Evolutionary conservation across 2,113 vertebrate genomes (phyloP).

Genomic region (Felis catus): DNA sequence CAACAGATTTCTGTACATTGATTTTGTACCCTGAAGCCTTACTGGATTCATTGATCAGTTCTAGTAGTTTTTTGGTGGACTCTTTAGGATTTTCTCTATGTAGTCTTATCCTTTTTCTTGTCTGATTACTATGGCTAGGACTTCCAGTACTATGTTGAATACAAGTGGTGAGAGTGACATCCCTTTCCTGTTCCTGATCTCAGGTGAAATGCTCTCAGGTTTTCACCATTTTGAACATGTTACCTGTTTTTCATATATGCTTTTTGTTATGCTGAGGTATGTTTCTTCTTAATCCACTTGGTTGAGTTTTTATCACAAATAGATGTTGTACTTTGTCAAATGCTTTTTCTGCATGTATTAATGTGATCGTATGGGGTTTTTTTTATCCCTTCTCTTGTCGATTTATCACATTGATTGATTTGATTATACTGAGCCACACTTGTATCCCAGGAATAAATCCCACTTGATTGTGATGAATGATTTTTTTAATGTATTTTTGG

Average conservation of each 20-base stretch:
- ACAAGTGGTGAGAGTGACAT: neutral
- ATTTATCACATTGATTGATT: neutral
- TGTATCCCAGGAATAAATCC: neutral
- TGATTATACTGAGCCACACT: neutral
- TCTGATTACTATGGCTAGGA: neutral
- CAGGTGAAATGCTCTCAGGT: neutral
- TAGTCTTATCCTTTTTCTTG: neutral
- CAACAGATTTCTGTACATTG: neutral
- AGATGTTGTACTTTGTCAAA: neutral
- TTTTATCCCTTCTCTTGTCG: neutral
- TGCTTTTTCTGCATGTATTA: neutral
- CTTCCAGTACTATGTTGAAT: neutral
- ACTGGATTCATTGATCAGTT: neutral
- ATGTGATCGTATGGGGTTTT: neutral
- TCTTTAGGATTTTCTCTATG: neutral
- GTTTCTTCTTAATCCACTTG: neutral
- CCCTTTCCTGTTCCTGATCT: neutral
- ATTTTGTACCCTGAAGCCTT: neutral
- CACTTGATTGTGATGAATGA: neutral
- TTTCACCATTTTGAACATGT: neutral
- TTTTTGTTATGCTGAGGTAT: neutral
- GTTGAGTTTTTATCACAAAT: neutral
- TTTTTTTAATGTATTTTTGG: neutral
- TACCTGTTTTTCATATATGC: neutral
- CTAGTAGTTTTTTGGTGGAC: neutral